Conservation (phyloP, 2,888 invertebrate genomes). For the Tenthredo amoena region DNA sequence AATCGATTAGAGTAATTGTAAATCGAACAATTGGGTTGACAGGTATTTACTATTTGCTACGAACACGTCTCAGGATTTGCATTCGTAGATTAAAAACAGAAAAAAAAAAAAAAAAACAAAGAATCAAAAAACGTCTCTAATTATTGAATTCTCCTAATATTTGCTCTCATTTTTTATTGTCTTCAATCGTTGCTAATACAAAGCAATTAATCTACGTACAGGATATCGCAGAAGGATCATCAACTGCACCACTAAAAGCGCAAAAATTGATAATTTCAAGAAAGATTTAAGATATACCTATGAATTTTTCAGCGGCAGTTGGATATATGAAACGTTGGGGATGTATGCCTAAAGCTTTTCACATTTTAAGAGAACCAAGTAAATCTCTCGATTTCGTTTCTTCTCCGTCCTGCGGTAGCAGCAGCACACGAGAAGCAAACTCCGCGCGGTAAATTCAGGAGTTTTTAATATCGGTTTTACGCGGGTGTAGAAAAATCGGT, state of each 20-base stretch:
- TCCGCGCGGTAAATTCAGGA: neutral
- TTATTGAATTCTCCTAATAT: neutral
- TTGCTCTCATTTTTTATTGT: neutral
- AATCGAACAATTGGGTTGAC: neutral
- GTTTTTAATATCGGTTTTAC: conserved; percentile 14
- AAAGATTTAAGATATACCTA: neutral
- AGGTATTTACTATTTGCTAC: neutral
- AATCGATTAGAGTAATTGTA: conserved; percentile 66
- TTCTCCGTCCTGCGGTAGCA: neutral
- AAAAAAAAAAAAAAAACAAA: too few relatives aligned
- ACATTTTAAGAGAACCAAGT: neutral
- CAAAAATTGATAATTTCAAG: too few relatives aligned
- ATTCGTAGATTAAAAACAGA: conserved; percentile 19
- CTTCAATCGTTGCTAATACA: neutral
- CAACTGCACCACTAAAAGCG: too few relatives aligned
- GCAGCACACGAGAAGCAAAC: neutral
- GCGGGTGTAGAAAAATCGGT: neutral
- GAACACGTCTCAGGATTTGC: conserved; percentile 24
- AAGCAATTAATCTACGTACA: too few relatives aligned
- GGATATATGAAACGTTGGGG: neutral
- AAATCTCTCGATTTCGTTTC: neutral
- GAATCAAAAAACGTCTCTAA: neutral
- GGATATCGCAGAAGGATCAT: too few relatives aligned
- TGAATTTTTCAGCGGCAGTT: neutral
- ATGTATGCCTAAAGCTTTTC: neutral